Evolutionary conservation across 2,113 vertebrate species (phyloP).

Genomic region (Caracal caracal): DNA sequence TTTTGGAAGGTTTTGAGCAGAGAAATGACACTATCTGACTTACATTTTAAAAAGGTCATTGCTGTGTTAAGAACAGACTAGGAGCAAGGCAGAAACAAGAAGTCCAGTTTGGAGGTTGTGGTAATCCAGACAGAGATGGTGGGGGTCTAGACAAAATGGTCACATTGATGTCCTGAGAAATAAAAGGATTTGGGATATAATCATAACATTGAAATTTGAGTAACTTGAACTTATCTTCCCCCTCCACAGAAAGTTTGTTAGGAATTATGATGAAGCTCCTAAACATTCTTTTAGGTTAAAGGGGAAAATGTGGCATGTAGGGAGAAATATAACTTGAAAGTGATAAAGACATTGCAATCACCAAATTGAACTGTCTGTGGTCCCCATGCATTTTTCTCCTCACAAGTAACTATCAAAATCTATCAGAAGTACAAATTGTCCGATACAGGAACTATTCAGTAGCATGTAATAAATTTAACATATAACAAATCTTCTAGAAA

Average conservation of each 20-base stretch:
- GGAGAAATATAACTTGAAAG: slow-evolving; percentile 30
- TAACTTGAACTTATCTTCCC: neutral
- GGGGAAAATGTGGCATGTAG: neutral
- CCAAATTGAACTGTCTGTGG: neutral
- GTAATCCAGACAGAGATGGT: neutral
- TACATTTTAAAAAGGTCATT: slow-evolving; percentile 5
- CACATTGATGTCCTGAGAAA: neutral
- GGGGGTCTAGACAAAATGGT: neutral
- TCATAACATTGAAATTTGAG: neutral
- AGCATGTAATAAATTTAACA: slow-evolving; percentile 13
- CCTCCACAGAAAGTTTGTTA: neutral
- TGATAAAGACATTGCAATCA: neutral
- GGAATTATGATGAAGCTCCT: neutral
- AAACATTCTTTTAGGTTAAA: slow-evolving; percentile 1
- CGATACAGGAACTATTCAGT: neutral
- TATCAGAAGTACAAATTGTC: slow-evolving; percentile 23
- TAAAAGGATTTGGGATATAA: neutral
- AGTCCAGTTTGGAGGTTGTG: neutral
- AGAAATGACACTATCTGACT: neutral
- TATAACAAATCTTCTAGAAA: neutral
- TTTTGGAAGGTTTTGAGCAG: slow-evolving; percentile 14
- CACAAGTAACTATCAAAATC: neutral
- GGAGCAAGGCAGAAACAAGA: neutral
- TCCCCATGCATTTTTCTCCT: slow-evolving; percentile 14
- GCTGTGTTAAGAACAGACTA: neutral